A percentile compares a stretch with the other conserved stretches of the same genome.
phyloP scores from a whole-genome alignment of 2,113 vertebrate genomes.

The Pteronura brasiliensis region DNA sequence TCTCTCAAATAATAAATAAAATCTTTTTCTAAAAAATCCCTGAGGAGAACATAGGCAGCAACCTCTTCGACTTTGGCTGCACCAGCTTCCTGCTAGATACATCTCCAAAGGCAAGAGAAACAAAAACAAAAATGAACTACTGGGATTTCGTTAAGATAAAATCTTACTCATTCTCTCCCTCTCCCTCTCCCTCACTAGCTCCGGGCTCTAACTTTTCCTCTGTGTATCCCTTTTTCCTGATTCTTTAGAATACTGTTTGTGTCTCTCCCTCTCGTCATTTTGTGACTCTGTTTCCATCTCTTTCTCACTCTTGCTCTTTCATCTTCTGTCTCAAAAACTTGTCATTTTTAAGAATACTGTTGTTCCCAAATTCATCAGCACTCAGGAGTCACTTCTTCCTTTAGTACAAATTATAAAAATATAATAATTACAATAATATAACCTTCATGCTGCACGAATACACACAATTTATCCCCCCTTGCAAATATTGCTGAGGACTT shows the following conservation, averaged over 20 bases:
- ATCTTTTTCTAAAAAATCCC: background rate
- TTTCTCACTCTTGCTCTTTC: background rate
- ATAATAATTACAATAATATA: background rate
- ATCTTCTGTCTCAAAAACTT: background rate
- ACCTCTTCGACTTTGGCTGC: background rate
- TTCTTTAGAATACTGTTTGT: background rate
- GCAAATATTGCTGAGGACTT: background rate
- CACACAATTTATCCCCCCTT: background rate
- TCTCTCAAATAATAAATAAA: background rate
- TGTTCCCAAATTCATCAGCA: background rate
- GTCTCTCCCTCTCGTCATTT: background rate
- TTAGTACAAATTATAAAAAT: background rate
- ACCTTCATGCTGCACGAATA: background rate
- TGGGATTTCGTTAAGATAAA: background rate
- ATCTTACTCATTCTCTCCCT: background rate
- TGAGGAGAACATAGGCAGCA: background rate
- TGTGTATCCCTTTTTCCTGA: background rate
- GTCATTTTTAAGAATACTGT: background rate
- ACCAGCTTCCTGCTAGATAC: background rate
- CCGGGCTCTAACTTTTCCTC: background rate
- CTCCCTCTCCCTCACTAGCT: background rate
- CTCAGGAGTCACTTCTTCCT: background rate
- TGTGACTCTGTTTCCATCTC: background rate
- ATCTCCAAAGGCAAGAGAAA: background rate
- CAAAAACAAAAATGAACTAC: background rate